phyloP scores from a whole-genome alignment of 2,888 invertebrate genomes.

The Elysia crispata region DNA sequence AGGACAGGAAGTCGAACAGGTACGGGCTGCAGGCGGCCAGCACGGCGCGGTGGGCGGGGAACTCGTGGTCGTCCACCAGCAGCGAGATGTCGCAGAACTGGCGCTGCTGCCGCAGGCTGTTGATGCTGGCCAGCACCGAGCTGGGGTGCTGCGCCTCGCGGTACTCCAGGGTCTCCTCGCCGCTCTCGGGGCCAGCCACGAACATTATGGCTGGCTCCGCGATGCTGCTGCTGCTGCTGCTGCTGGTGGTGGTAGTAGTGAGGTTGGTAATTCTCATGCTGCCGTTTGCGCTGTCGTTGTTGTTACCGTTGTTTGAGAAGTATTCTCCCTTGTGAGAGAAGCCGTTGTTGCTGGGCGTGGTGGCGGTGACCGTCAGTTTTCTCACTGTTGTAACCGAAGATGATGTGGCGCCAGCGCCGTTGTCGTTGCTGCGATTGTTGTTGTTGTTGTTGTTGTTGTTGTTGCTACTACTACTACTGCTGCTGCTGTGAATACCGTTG shows the following conservation, averaged over 20 bases:
- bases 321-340: too few relatives aligned
- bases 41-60: conserved; percentile 87
- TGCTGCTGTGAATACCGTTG: neutral
- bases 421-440: neutral
- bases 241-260: neutral
- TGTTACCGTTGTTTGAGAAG: neutral
- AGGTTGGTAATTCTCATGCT: neutral
- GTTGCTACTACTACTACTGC: conserved; percentile 14
- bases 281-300: neutral
- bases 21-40: conserved; percentile 88
- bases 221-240: neutral
- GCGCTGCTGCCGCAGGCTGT: conserved; percentile 88
- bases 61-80: conserved; percentile 83
- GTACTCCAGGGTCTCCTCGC: conserved; percentile 76
- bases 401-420: neutral
- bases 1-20: conserved; percentile 85
- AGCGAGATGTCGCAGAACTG: conserved; percentile 92
- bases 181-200: conserved; percentile 79
- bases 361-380: neutral
- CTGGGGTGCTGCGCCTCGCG: conserved; percentile 66
- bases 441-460: neutral
- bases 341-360: neutral
- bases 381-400: too few relatives aligned
- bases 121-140: conserved; percentile 83
- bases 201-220: neutral